phyloP scores from a whole-genome alignment of 2,888 invertebrate species.

The Ormyrus nitidulus region DNA sequence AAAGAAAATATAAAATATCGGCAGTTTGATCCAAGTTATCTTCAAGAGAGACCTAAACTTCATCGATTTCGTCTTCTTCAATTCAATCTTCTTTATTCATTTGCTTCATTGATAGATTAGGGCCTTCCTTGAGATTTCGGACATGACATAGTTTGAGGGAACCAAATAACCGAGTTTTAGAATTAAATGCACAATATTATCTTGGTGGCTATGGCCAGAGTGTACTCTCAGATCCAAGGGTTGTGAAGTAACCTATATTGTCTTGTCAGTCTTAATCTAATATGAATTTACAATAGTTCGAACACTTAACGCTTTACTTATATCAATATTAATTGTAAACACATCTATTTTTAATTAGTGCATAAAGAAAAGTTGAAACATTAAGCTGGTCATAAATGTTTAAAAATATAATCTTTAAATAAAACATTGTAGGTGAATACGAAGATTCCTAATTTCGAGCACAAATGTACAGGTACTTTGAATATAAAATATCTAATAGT shows the following conservation, averaged over 20 bases:
- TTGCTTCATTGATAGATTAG: neutral
- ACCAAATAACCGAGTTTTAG: slow-evolving; percentile 32
- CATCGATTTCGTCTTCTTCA: slow-evolving; percentile 31
- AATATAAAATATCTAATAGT: slow-evolving; percentile 10
- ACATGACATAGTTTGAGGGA: slow-evolving; percentile 30
- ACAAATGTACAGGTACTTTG: slow-evolving; percentile 59
- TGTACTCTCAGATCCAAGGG: slow-evolving; percentile 43
- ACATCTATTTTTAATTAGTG: slow-evolving; percentile 63
- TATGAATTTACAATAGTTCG: neutral
- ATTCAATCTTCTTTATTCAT: slow-evolving; percentile 21
- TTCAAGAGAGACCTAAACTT: slow-evolving; percentile 15
- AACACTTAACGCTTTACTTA: neutral
- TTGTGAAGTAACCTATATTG: slow-evolving; percentile 21
- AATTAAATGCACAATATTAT: slow-evolving; percentile 12
- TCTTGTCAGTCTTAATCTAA: slow-evolving; percentile 14
- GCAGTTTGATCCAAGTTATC: no score
- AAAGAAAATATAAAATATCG: no score
- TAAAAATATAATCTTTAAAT: no score
- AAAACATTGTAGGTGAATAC: neutral
- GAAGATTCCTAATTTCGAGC: slow-evolving; percentile 74
- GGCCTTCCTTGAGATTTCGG: slow-evolving; percentile 1
- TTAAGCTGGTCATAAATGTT: neutral
- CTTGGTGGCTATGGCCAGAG: slow-evolving; percentile 16
- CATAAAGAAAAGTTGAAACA: slow-evolving; percentile 72
- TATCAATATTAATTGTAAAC: neutral